These are phyloP conservation scores for Rhinella marina DNA, from an alignment of 2,797 vertebrate genomes.

Conservation along the genomic window DNA sequence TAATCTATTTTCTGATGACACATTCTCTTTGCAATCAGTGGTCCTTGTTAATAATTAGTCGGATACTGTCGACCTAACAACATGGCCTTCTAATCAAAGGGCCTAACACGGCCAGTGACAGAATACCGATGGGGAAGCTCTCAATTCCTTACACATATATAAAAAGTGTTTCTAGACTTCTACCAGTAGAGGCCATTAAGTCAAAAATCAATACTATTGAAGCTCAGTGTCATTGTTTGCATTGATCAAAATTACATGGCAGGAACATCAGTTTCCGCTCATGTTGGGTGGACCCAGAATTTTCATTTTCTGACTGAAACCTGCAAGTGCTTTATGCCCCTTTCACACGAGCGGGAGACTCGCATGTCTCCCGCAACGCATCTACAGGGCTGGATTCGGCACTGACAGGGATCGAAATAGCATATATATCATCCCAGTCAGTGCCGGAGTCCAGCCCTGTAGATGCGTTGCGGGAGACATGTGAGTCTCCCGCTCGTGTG, in stretches of 20 bases:
- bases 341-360: no score
- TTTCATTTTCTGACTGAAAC: not conserved
- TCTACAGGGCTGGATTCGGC: no score
- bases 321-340: no score
- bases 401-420: no score
- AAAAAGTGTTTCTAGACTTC: not conserved
- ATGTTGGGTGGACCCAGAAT: not conserved
- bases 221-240: conserved; percentile 2
- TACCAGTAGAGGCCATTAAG: not conserved
- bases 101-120: not conserved
- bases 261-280: not conserved
- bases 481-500: no score
- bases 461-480: no score
- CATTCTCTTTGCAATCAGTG: no score
- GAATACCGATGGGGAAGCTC: not conserved
- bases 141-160: not conserved
- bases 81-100: not conserved
- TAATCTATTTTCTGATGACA: no score
- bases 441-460: no score
- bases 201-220: conserved; percentile 20
- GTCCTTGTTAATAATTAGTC: not conserved
- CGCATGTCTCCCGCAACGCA: no score
- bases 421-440: no score
- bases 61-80: not conserved
- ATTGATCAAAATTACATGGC: conserved; percentile 30